phyloP scores from a whole-genome alignment of 2,888 invertebrate genomes.

The Pristionchus maxplancki region DNA sequence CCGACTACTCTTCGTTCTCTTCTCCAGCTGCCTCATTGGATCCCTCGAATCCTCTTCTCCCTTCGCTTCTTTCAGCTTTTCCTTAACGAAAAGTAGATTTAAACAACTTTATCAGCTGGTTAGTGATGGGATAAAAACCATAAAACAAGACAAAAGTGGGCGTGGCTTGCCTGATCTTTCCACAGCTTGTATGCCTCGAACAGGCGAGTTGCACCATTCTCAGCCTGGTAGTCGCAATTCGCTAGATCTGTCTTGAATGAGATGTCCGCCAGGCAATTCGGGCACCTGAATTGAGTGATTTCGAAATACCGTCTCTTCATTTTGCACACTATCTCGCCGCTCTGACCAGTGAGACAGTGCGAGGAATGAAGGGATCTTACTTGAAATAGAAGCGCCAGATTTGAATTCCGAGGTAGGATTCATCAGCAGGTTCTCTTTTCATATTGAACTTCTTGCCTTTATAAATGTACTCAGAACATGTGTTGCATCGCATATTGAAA shows the following conservation, averaged over 20 bases:
- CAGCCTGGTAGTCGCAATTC: slow-evolving; percentile 95
- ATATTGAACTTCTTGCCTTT: slow-evolving; percentile 99
- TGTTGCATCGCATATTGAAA: slow-evolving; percentile 98
- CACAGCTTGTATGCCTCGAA: slow-evolving; percentile 90
- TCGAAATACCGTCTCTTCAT: too few relatives aligned
- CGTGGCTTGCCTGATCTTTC: slow-evolving; percentile 60
- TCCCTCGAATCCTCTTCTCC: slow-evolving; percentile 97
- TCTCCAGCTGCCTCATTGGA: slow-evolving; percentile 95
- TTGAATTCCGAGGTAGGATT: slow-evolving; percentile 94
- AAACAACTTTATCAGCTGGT: too few relatives aligned
- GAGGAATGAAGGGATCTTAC: slow-evolving; percentile 73
- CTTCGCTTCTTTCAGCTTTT: slow-evolving; percentile 88
- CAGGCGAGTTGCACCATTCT: slow-evolving; percentile 97
- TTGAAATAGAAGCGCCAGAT: slow-evolving; percentile 96
- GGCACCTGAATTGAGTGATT: too few relatives aligned
- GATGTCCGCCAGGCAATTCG: slow-evolving; percentile 97
- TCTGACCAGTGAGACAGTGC: too few relatives aligned
- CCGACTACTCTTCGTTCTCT: slow-evolving; percentile 94
- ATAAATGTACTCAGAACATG: slow-evolving; percentile 99
- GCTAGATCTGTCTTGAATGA: slow-evolving; percentile 98
- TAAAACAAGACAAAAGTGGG: too few relatives aligned
- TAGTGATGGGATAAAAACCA: too few relatives aligned
- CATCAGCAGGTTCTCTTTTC: slow-evolving; percentile 97
- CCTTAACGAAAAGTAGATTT: too few relatives aligned
- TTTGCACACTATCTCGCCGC: too few relatives aligned